phyloP scores from a whole-genome alignment of 23 tunicate species.

The Pegea sp. region DNA sequence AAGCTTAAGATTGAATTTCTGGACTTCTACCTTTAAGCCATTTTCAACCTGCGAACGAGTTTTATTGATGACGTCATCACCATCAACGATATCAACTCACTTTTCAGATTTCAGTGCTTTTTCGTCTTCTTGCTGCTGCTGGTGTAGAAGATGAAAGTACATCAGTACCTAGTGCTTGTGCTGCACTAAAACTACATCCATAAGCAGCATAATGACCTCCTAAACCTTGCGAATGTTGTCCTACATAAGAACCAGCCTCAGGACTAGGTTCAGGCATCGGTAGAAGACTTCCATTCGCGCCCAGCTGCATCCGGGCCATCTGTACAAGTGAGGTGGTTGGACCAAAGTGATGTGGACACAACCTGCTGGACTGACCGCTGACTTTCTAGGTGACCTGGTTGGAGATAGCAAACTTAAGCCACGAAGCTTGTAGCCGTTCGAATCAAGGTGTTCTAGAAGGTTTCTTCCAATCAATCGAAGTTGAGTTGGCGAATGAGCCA shows the following conservation, averaged over 20 bases:
- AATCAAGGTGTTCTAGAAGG: conserved; percentile 53
- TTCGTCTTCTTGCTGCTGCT: too few species aligned
- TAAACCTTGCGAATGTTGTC: conserved; percentile 85
- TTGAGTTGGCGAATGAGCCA: conserved; percentile 75
- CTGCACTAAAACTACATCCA: too few species aligned
- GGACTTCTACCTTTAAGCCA: too few species aligned
- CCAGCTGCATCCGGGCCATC: conserved; percentile 8
- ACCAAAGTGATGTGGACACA: too few species aligned
- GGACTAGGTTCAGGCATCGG: conserved; percentile 94
- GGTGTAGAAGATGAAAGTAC: too few species aligned
- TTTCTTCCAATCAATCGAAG: conserved; percentile 53
- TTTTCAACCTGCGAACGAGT: too few species aligned
- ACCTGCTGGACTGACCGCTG: conserved; percentile 8
- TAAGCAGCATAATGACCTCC: conserved; percentile 93
- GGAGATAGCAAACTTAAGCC: conserved; percentile 64
- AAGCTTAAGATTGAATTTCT: too few species aligned
- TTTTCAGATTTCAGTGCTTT: too few species aligned
- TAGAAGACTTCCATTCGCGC: conserved; percentile 16
- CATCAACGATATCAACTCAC: too few species aligned
- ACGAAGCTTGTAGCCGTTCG: conserved; percentile 17
- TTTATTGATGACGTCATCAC: too few species aligned
- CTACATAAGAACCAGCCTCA: conserved; percentile 89
- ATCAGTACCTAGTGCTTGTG: too few species aligned
- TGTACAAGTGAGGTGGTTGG: background rate
- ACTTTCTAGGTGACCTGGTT: too few species aligned